These are phyloP conservation scores for Synchiropus splendidus DNA, from an alignment of 2,113 vertebrate genomes.

Conservation along the genomic window DNA sequence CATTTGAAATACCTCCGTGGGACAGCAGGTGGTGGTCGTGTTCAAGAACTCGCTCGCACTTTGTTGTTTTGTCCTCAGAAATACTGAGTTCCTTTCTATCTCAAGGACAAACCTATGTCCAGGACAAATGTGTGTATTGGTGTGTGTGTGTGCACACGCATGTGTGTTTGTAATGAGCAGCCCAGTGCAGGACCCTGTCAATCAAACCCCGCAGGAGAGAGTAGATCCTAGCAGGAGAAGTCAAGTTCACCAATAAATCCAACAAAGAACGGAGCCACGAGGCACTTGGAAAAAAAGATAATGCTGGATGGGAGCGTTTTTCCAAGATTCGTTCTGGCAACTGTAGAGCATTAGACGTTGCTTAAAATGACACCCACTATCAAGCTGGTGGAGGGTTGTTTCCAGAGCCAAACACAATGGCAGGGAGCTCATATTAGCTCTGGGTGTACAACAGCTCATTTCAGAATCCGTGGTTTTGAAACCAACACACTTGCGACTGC, in stretches of 20 bases:
- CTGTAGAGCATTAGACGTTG: slow-evolving; percentile 32
- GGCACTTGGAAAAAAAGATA: slow-evolving; percentile 17
- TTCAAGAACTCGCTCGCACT: no score
- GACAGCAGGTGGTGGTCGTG: no score
- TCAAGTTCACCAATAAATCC: slow-evolving; percentile 59
- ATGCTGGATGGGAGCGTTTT: slow-evolving; percentile 16
- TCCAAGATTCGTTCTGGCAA: slow-evolving; percentile 40
- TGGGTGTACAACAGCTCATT: slow-evolving; percentile 55
- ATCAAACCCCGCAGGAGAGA: slow-evolving; percentile 60
- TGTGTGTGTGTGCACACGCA: slow-evolving; percentile 49
- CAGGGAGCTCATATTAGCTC: slow-evolving; percentile 58
- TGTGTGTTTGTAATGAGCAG: slow-evolving; percentile 68
- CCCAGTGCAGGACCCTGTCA: slow-evolving; percentile 74
- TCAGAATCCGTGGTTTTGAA: slow-evolving; percentile 55
- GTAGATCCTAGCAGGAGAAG: slow-evolving; percentile 52
- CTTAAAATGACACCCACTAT: slow-evolving; percentile 57
- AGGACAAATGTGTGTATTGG: slow-evolving; percentile 31
- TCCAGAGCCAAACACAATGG: slow-evolving; percentile 47
- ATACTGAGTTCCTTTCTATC: no score
- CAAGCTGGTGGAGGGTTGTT: slow-evolving; percentile 50
- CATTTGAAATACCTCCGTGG: no score
- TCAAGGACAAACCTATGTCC: no score
- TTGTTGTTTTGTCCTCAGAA: no score
- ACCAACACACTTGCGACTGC: slow-evolving; percentile 15
- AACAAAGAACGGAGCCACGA: slow-evolving; percentile 57